These are phyloP conservation scores for Pteronotus mesoamericanus DNA, from an alignment of 2,797 vertebrate genomes.

Conservation along the genomic window DNA sequence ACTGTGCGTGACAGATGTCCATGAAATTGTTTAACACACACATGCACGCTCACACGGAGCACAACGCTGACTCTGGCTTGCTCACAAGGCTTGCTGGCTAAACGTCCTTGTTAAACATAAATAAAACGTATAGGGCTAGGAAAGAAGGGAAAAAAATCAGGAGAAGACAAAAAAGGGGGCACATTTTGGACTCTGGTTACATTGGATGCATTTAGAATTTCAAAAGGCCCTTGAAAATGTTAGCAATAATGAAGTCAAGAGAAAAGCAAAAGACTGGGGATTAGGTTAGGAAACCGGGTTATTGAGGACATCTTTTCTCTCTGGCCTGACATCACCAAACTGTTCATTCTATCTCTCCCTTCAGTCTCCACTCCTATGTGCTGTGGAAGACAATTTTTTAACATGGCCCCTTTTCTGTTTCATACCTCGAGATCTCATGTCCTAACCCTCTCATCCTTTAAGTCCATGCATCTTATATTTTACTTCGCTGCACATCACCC, in stretches of 20 bases:
- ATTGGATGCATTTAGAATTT: slow-evolving; percentile 43
- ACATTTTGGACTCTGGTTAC: neutral
- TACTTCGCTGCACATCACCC: accelerated
- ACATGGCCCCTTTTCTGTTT: neutral
- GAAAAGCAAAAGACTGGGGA: neutral
- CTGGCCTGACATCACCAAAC: neutral
- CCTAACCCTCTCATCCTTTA: neutral
- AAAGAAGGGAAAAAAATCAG: slow-evolving; percentile 40
- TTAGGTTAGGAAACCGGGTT: neutral
- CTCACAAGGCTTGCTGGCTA: slow-evolving; percentile 48
- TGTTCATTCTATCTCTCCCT: neutral
- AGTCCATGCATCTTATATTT: neutral
- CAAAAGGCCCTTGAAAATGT: slow-evolving; percentile 61
- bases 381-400: neutral
- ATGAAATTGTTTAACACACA: slow-evolving; percentile 98
- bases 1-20: slow-evolving; percentile 96
- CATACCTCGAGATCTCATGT: neutral
- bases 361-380: neutral
- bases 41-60: slow-evolving; percentile 74
- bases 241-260: slow-evolving; percentile 65
- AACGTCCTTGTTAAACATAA: slow-evolving; percentile 74
- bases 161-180: neutral
- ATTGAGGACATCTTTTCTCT: neutral
- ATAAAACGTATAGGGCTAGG: slow-evolving; percentile 58
- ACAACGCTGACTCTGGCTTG: slow-evolving; percentile 74